These are phyloP conservation scores for Chrysochloris asiatica DNA, from an alignment of 2,113 vertebrate species.

Conservation along the genomic window DNA sequence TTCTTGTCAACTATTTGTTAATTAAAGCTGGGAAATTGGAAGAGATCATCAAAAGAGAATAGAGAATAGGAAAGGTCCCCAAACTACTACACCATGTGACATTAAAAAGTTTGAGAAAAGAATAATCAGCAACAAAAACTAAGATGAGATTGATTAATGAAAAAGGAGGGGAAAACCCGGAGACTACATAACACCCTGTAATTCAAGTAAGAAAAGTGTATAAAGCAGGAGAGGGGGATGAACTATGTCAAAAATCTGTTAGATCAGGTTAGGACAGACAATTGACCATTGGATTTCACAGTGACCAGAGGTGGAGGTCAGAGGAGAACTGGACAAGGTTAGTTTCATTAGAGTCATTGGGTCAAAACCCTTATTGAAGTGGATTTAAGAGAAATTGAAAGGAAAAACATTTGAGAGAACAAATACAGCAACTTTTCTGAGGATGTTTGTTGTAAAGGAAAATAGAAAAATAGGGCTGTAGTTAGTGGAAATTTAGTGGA, in stretches of 20 bases:
- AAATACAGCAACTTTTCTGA: neutral
- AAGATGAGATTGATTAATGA: neutral
- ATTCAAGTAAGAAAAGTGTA: neutral
- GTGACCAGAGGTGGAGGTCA: neutral
- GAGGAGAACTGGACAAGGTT: neutral
- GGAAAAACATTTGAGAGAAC: neutral
- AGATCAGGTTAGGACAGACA: neutral
- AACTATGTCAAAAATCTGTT: neutral
- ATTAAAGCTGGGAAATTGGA: too few species aligned
- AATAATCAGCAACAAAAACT: neutral
- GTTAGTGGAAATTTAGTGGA: neutral
- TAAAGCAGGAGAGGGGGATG: neutral
- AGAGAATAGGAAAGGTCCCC: neutral
- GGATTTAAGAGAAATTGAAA: neutral
- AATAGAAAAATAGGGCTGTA: neutral
- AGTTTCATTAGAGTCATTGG: neutral
- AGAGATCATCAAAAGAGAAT: neutral
- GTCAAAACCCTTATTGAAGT: neutral
- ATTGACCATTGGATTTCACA: constrained; percentile 1
- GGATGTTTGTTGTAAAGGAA: neutral
- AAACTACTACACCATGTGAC: neutral
- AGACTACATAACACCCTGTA: neutral
- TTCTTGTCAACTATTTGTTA: too few species aligned
- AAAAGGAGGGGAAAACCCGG: neutral
- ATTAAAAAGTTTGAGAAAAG: too few species aligned